Base-by-base conservation (phyloP, 2,113 vertebrate species). In the Cepphus grylle region DNA sequence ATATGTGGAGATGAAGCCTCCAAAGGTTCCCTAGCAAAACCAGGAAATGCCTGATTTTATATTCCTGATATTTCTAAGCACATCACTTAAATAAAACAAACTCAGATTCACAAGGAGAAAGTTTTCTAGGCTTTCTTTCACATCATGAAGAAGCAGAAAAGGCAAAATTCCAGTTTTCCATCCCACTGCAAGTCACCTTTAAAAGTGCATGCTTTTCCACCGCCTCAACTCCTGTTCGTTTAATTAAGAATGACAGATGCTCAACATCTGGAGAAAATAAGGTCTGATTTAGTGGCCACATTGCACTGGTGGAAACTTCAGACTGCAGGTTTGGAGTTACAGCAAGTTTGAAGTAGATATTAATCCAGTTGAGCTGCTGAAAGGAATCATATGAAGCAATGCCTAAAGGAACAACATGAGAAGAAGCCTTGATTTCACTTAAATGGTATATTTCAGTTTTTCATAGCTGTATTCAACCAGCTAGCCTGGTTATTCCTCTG, bases 241-340 rank as follows among this genome's bases (percentile, higher is more conserved):
- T 96, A 95, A 91, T 92, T 94, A 93, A 89, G 94, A 96, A 89
- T 85, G 95, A 85, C 89, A 95, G 89, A 90, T 82, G 73, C 73
- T 91, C 66, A 85, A 94, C 95, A 95, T 95, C 86, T 97, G 93
- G 95, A 85, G 91, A 91, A 94, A 94, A 94, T 87, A 89, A 94
- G 15, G 15, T 77, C 78, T 85, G 81, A 85, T 80, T 77, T 82
- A 94, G 49, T 43, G 26, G 53, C 78, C 55, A 73, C 9, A 2
- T 91, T 96, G 74, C 70, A 53, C 62, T 72, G n/a, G 58, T 82
- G 45, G 81, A 95, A 95, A 93, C 25, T 93, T 94, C 56, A 72
- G 61, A 80, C 70, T 87, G 45, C 20, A 74, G 19, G 45, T 76
- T 65, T 96, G 73, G 49, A 94, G 58, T 87, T 95, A 89, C 73